These are phyloP conservation scores for Eurypyga helias DNA, from an alignment of 2,113 vertebrate species.

Conservation along the genomic window DNA sequence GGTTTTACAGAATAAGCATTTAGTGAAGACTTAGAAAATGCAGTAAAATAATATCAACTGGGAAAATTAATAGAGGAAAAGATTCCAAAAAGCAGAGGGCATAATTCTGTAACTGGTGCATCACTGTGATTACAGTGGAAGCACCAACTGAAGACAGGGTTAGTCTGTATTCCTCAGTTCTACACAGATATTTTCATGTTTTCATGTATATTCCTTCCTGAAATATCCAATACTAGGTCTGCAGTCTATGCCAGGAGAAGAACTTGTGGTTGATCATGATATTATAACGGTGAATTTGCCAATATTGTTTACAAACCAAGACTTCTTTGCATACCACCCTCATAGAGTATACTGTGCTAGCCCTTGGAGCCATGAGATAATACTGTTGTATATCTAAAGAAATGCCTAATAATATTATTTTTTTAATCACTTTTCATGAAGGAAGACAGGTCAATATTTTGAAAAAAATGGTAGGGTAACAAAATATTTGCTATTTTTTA, in stretches of 20 bases:
- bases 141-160: neutral
- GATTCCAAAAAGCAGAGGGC: neutral
- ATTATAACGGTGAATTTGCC: neutral
- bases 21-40: neutral
- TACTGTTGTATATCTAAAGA: neutral
- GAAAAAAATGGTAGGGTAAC: neutral
- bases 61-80: neutral
- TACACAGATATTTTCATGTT: neutral
- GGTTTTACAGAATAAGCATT: neutral
- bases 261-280: neutral
- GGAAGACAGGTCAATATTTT: neutral
- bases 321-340: neutral
- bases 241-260: neutral
- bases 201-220: neutral
- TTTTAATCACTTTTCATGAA: neutral
- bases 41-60: neutral
- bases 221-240: neutral
- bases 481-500: neutral
- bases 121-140: neutral
- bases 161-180: neutral
- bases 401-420: neutral
- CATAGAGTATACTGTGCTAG: neutral
- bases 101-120: neutral
- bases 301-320: neutral
- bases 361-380: neutral